Percentiles rank a stretch among this genome's conserved stretches.
Conservation (phyloP, 2,797 vertebrate genomes). For the Gymnocypris eckloni region DNA sequence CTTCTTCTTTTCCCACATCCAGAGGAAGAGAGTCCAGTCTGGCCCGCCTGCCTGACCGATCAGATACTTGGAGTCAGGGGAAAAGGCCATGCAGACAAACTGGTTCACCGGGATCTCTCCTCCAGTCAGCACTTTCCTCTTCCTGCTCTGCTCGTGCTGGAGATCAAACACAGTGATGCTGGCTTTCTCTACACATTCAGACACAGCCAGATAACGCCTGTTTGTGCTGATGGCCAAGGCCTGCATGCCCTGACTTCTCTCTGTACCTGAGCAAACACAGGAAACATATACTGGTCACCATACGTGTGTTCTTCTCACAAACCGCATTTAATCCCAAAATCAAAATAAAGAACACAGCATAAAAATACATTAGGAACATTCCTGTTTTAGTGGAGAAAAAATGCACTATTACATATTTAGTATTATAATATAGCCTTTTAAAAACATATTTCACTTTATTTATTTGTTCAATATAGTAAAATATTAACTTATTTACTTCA, state of each 20-base stretch:
- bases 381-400: background rate
- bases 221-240: slow-evolving; percentile 88
- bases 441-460: background rate
- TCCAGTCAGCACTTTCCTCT: slow-evolving; percentile 79
- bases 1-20: slow-evolving; percentile 93
- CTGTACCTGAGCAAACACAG: slow-evolving; percentile 76
- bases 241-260: slow-evolving; percentile 82
- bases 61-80: slow-evolving; percentile 88
- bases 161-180: slow-evolving; percentile 87
- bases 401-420: background rate
- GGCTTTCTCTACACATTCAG: slow-evolving; percentile 82
- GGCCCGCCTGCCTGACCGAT: slow-evolving; percentile 83
- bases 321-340: background rate
- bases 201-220: slow-evolving; percentile 86
- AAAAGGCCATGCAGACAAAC: slow-evolving; percentile 88
- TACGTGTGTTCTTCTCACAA: background rate
- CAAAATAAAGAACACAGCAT: background rate
- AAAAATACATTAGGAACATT: background rate
- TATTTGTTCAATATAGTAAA: background rate
- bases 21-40: slow-evolving; percentile 83
- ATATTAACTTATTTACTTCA: background rate
- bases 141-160: slow-evolving; percentile 81
- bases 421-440: background rate
- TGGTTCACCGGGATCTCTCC: slow-evolving; percentile 75
- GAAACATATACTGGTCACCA: background rate